Evolutionary conservation across 2,797 vertebrate species (phyloP).

Genomic region (Eutrigla gurnardus): DNA sequence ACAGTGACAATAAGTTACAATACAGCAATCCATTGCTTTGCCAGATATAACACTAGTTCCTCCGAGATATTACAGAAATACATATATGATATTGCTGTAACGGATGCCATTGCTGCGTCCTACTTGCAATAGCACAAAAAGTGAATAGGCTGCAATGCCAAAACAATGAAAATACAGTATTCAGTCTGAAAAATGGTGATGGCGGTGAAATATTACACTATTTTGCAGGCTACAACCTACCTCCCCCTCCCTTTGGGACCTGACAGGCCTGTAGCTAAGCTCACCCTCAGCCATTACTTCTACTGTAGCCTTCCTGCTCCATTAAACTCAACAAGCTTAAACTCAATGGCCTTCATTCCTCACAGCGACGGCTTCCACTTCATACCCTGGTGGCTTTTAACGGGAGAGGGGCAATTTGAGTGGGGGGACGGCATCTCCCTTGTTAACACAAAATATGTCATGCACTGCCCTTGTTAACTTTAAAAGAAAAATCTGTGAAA

Average conservation of each 20-base stretch:
- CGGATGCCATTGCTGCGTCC: neutral
- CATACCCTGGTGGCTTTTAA: conserved; percentile 77
- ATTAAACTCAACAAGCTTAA: conserved; percentile 82
- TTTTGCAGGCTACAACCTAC: conserved; percentile 55
- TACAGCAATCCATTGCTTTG: neutral
- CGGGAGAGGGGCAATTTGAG: conserved; percentile 69
- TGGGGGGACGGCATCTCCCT: conserved; percentile 58
- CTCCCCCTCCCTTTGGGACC: conserved; percentile 52
- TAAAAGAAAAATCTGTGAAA: conserved; percentile 72
- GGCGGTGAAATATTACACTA: conserved; percentile 30
- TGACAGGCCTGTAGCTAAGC: conserved; percentile 67
- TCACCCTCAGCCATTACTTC: conserved; percentile 74
- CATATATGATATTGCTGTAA: neutral
- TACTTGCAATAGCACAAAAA: neutral
- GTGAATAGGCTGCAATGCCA: conserved; percentile 15
- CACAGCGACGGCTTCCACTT: conserved; percentile 70
- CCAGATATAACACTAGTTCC: neutral
- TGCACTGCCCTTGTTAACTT: conserved; percentile 76
- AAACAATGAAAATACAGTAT: conserved; percentile 17
- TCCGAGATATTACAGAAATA: neutral
- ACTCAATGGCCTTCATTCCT: conserved; percentile 79
- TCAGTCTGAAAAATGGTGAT: conserved; percentile 17
- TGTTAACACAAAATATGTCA: conserved; percentile 80
- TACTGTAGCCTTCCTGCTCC: conserved; percentile 77
- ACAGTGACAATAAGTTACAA: conserved; percentile 5